These are phyloP conservation scores for Sciurus vulgaris DNA, from an alignment of 2,797 vertebrate genomes.

Conservation along the genomic window DNA sequence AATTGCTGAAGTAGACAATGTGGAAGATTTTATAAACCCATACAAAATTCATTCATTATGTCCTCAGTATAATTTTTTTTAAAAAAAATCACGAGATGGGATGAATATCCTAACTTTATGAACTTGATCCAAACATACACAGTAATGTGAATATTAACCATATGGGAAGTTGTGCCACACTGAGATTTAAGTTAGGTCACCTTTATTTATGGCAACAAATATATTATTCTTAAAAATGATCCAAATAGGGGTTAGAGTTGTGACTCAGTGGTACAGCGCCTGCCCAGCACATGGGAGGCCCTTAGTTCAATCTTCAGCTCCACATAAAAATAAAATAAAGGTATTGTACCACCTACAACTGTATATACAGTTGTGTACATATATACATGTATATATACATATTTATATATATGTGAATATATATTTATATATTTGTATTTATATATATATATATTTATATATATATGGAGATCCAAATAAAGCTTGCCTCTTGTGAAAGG, in stretches of 20 bases:
- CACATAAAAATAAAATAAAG: too few species aligned
- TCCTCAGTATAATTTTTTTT: background rate
- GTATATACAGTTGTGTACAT: too few species aligned
- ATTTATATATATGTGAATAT: too few species aligned
- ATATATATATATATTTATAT: too few species aligned
- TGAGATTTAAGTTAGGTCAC: conserved; percentile 54
- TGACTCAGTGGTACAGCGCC: too few species aligned
- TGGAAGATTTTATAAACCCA: background rate
- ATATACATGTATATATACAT: too few species aligned
- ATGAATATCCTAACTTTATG: background rate
- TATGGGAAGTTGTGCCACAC: background rate
- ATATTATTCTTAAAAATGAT: conserved; percentile 49
- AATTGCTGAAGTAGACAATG: fast-evolving
- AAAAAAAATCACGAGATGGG: background rate
- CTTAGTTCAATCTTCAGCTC: too few species aligned
- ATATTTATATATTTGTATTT: too few species aligned
- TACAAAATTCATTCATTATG: background rate
- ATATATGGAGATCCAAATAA: background rate
- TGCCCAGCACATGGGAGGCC: too few species aligned
- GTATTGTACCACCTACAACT: too few species aligned
- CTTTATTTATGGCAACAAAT: background rate
- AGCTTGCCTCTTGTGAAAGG: background rate
- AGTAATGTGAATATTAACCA: background rate
- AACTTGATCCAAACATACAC: background rate
- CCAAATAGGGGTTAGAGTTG: background rate